phyloP scores from a whole-genome alignment of 2,113 vertebrate species.

The Cebus imitator region DNA sequence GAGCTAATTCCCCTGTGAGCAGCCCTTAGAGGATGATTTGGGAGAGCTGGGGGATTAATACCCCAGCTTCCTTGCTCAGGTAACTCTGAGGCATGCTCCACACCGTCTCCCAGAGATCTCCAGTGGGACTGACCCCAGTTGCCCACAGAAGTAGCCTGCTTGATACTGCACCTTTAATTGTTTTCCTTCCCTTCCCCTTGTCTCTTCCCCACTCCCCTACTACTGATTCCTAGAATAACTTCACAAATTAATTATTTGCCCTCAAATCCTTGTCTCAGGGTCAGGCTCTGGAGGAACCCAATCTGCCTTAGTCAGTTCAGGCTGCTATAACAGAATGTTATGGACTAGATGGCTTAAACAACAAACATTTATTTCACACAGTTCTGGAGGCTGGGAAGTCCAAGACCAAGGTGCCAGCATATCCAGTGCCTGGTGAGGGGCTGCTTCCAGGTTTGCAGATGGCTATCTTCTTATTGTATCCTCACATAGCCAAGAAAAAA shows the following conservation, averaged over 20 bases:
- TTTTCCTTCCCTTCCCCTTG: neutral
- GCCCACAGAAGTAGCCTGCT: neutral
- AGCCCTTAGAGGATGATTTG: neutral
- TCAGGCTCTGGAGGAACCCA: neutral
- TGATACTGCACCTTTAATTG: neutral
- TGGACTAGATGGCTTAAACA: neutral
- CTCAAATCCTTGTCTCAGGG: neutral
- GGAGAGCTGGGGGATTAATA: neutral
- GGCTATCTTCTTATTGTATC: neutral
- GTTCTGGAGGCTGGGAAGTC: neutral
- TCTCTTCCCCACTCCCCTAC: neutral
- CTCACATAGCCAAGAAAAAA: neutral
- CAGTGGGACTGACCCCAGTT: neutral
- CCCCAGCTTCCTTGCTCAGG: neutral
- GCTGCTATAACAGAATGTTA: neutral
- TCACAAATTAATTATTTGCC: slow-evolving; percentile 17
- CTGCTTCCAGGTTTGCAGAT: neutral
- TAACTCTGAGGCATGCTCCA: neutral
- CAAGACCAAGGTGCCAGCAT: neutral
- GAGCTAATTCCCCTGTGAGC: neutral
- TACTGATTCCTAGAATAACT: neutral
- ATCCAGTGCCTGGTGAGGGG: neutral
- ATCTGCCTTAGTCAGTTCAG: neutral
- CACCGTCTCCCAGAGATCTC: neutral
- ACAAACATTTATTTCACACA: neutral